phyloP scores from a whole-genome alignment of 1,140 invertebrate species.

The Octopus bimaculoides region DNA sequence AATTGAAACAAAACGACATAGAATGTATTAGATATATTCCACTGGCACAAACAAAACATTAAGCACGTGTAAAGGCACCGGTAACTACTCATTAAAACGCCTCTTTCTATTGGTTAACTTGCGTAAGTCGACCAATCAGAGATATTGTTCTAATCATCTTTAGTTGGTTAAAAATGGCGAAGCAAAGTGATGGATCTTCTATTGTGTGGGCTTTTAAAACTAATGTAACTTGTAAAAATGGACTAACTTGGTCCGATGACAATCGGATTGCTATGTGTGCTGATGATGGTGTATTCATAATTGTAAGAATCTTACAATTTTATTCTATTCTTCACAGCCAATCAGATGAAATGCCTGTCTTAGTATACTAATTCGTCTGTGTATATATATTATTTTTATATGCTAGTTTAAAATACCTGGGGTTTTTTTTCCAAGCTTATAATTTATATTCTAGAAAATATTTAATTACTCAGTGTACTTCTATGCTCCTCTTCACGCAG shows the following conservation, averaged over 20 bases:
- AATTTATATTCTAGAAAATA: too few species aligned
- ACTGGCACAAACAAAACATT: neutral
- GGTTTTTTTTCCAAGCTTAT: too few species aligned
- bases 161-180: neutral
- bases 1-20: conserved; percentile 6
- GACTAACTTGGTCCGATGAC: conserved; percentile 9
- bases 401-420: too few species aligned
- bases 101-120: neutral
- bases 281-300: conserved; percentile 6
- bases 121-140: neutral
- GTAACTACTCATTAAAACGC: neutral
- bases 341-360: too few species aligned
- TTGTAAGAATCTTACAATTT: neutral
- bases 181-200: conserved; percentile 2
- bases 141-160: neutral
- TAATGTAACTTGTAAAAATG: conserved; percentile 5
- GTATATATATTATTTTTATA: too few species aligned
- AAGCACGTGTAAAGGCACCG: neutral
- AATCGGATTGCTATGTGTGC: conserved; percentile 6
- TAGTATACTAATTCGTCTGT: too few species aligned
- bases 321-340: too few species aligned
- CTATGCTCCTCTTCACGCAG: too few species aligned
- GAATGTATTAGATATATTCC: neutral
- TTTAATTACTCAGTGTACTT: too few species aligned
- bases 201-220: conserved; percentile 6